Base-by-base conservation (phyloP, 2,797 vertebrate species). In the Rhadinocentrus ornatus region DNA sequence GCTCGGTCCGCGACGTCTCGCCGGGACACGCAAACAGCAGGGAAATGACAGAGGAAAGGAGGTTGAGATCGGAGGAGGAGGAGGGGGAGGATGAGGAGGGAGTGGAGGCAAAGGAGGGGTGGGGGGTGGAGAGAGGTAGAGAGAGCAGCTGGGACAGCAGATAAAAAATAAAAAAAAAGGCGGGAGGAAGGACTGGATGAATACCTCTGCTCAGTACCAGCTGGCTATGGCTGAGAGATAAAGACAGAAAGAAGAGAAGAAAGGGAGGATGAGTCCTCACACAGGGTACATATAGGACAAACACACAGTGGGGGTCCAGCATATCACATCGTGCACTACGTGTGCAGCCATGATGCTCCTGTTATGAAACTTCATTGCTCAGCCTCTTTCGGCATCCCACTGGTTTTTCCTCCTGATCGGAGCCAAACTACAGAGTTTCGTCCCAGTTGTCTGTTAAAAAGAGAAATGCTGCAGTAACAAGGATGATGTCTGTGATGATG, bases 191-290 rank as follows among this genome's bases (percentile, higher is more conserved):
- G 67, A 82, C 8, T 73, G 87, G 81, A 81, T 88, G 88, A 79
- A 92, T 90, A 86, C 86, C 82, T 86, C 80, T 84, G 82, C 85
- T 82, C 60, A 70, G 71, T 52, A 88, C 82, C 87, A 83, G 83
- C 87, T 90, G 79, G 69, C 59, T 76, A 60, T 32, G 69, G 52
- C 67, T 76, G 60, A 75, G 69, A 80, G 81, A 89, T 67, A 83
- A 58, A 77, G 10, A 60, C 37, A 61, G 59, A 75, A 71, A 66
- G 31, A 71, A 66, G 31, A 32, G 31, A 32, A 32, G 7, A 54
- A 57, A 76, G 58, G 77, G 73, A 80, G 75, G 75, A 76, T 77
- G 71, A 81, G 63, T 70, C 62, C 62, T 59, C 71, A 73, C 70
- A 50, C 71, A 10, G 71, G 63, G 62, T 22, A 18, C 48, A 66